Evolutionary conservation across 2,888 invertebrate genomes (phyloP).

Genomic region (Diplazon laetatorius): DNA sequence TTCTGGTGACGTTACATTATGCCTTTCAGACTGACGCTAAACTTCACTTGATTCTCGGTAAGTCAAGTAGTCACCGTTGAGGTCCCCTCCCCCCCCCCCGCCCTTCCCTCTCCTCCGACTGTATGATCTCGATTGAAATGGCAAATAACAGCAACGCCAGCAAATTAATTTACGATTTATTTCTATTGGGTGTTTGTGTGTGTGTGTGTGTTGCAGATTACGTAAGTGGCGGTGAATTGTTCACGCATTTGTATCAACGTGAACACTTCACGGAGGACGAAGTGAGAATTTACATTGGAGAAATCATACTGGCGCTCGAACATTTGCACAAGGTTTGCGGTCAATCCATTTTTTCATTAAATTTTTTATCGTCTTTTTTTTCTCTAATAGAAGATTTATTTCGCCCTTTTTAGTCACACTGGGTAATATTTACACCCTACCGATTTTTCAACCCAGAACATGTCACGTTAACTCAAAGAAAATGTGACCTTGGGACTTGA

Average conservation of each 20-base stretch:
- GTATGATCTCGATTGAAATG: conserved; percentile 10
- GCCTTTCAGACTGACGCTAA: conserved; percentile 99
- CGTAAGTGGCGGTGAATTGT: conserved; percentile 98
- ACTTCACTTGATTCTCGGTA: conserved; percentile 97
- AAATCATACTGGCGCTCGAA: conserved; percentile 97
- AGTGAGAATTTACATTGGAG: conserved; percentile 96
- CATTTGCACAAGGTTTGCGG: conserved; percentile 93
- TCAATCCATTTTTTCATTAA: neutral
- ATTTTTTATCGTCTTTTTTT: neutral
- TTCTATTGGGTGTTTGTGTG: too few species aligned
- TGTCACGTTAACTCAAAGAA: too few species aligned
- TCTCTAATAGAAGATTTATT: too few species aligned
- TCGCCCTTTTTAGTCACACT: too few species aligned
- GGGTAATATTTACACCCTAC: too few species aligned
- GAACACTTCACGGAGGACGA: conserved; percentile 96
- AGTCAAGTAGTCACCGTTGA: conserved; percentile 78
- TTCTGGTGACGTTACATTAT: conserved; percentile 98
- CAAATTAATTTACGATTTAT: conserved; percentile 19
- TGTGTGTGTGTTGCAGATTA: conserved; percentile 90
- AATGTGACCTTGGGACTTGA: too few species aligned
- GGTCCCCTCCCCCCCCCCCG: neutral
- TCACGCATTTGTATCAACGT: conserved; percentile 97
- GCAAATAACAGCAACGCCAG: neutral
- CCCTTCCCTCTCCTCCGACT: too few species aligned
- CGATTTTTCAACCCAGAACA: too few species aligned